Conservation (phyloP, 2,888 invertebrate species). For the Drosophila cognata region DNA sequence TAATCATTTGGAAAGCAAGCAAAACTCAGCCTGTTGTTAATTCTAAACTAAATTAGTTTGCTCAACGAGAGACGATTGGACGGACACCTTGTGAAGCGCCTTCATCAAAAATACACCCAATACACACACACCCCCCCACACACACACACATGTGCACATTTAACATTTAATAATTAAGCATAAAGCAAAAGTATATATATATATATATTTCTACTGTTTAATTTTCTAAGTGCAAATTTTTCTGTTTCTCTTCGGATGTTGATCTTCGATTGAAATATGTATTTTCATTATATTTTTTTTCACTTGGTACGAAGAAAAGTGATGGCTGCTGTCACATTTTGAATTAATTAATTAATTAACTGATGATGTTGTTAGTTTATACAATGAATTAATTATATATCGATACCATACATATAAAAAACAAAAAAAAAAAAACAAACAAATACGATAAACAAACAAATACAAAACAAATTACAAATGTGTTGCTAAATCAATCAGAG, state of each 20-base stretch:
- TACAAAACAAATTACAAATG: constrained; percentile 6
- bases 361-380: constrained; percentile 78
- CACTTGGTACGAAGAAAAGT: constrained; percentile 53
- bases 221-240: constrained; percentile 42
- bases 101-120: constrained; percentile 37
- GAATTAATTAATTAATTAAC: constrained; percentile 60
- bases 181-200: constrained; percentile 29
- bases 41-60: constrained; percentile 77
- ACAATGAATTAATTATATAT: constrained; percentile 56
- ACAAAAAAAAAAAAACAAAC: constrained; percentile 6
- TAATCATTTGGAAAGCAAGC: constrained; percentile 36
- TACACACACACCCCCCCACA: constrained; percentile 9
- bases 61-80: constrained; percentile 55
- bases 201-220: constrained; percentile 17
- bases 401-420: constrained; percentile 19
- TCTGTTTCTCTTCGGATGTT: constrained; percentile 41
- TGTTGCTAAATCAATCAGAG: neutral
- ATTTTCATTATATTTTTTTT: constrained; percentile 54
- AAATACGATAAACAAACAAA: constrained; percentile 34
- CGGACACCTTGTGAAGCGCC: constrained; percentile 43
- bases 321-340: constrained; percentile 62
- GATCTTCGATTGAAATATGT: constrained; percentile 67
- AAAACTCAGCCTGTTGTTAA: constrained; percentile 41
- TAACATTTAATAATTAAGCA: constrained; percentile 40
- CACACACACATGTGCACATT: constrained; percentile 23